Percentiles rank a stretch among this genome's conserved stretches.
Conservation (phyloP, 2,888 invertebrate genomes). For the Aphidoletes aphidimyza region DNA sequence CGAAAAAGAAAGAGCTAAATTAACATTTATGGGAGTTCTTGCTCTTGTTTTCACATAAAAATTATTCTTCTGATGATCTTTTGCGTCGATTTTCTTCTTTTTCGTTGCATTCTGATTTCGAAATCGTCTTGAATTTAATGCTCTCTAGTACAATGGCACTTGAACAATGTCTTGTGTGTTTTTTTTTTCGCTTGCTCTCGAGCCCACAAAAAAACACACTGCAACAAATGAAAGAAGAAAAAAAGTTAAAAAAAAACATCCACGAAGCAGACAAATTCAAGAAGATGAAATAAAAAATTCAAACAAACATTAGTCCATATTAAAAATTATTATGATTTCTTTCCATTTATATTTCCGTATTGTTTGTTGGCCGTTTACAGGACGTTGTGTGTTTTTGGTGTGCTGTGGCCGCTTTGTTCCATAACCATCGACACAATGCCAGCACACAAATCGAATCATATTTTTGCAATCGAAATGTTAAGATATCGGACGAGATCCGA, state of each 20-base stretch:
- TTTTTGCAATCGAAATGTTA: slow-evolving; percentile 41
- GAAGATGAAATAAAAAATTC: slow-evolving; percentile 52
- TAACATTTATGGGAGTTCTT: slow-evolving; percentile 54
- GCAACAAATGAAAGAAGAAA: neutral
- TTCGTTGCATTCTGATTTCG: neutral
- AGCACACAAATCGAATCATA: neutral
- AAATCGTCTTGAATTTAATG: slow-evolving; percentile 52
- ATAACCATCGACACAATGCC: neutral
- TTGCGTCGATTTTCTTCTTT: neutral
- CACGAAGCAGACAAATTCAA: slow-evolving; percentile 2
- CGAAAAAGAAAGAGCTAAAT: neutral
- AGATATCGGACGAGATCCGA: neutral
- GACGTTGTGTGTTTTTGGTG: neutral
- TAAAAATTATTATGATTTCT: slow-evolving; percentile 53
- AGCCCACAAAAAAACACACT: neutral
- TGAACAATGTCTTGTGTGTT: neutral
- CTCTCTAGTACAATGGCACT: slow-evolving; percentile 48
- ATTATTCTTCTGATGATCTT: slow-evolving; percentile 53
- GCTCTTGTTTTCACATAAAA: slow-evolving; percentile 54
- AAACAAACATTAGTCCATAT: slow-evolving; percentile 52
- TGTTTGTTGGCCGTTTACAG: neutral
- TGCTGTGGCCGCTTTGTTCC: neutral
- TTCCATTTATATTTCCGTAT: slow-evolving; percentile 37
- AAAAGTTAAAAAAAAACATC: neutral
- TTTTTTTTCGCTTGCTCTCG: neutral